Base-by-base conservation (phyloP, 2,888 invertebrate genomes). In the Drosophila setosimentum region DNA sequence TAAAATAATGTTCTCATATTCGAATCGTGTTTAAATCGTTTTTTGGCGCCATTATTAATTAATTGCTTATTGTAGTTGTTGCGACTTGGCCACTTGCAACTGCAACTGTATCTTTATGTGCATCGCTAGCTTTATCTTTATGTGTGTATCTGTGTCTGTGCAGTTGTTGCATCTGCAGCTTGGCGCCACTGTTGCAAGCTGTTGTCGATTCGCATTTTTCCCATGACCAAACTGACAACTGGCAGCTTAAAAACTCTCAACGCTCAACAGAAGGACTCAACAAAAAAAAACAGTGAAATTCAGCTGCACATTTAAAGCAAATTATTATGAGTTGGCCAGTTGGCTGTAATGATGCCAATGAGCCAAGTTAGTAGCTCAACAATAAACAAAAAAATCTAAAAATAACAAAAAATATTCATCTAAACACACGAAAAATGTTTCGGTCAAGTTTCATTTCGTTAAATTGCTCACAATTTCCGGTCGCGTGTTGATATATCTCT, bases 381-480 rank as follows among this genome's bases (percentile, higher is more conserved):
- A 50, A 73, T 35, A 54, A 18, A 13, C 27, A 33, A 54, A 21
- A 32, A 64, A 55, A 53, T 61, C 45, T 64, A 54, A 49, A 55
- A 60, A 68, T 57, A 67, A 67, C 33, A 69, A 57, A 42, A 53
- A 58, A 68, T 76, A 68, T 62, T 24, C 21, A 68, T 62, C 48
- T 67, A 71, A 45, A 53, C 49, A 60, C 48, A 61, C 63, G 55
- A 68, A 77, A 70, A 72, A 68, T 53, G 69, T 62, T 83, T 75
- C 76, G 68, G 71, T 75, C 75, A 67, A 76, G 76, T 86, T 79
- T 83, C 70, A 61, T 75, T 76, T 68, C 59, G 58, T 66, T 83
- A 83, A 91, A 91, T 91, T 89, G 75, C 65, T 76, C 73, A 84
- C 82, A 90, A 92, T 91, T 92, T 91, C 91, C 91, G 92, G 91